These are phyloP conservation scores for Esox masquinongy DNA, from an alignment of 2,797 vertebrate genomes.

Conservation along the genomic window DNA sequence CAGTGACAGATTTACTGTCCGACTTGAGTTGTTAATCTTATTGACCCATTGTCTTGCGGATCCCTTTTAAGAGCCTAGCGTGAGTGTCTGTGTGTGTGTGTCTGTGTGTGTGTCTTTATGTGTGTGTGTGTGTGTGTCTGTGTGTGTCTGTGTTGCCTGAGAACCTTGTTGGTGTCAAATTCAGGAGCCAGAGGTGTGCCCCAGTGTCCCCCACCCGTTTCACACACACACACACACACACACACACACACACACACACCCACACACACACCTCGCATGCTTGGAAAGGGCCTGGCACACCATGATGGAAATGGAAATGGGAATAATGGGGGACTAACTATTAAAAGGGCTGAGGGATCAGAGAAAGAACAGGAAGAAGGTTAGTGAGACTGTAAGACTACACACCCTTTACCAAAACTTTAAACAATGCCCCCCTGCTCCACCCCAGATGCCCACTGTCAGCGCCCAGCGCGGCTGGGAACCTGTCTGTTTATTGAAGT, in stretches of 20 bases:
- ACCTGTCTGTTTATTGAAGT: conserved; percentile 8
- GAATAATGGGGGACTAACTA: conserved; percentile 49
- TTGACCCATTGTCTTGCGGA: conserved; percentile 5
- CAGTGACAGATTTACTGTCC: background rate
- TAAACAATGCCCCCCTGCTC: conserved; percentile 32
- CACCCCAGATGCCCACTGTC: conserved; percentile 19
- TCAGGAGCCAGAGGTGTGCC: conserved; percentile 31
- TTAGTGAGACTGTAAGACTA: conserved; percentile 60
- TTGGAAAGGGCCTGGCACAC: conserved; percentile 55
- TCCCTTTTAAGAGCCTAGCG: background rate
- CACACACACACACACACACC: conserved; percentile 27
- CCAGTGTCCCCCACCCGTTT: conserved; percentile 13
- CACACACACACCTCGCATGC: conserved; percentile 29
- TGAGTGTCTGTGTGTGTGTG: background rate
- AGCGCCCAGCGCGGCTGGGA: conserved; percentile 5
- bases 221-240: background rate
- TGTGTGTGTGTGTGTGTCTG: too few relatives aligned
- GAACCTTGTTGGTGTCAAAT: conserved; percentile 23
- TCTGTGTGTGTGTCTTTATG: too few relatives aligned
- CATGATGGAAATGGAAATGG: conserved; percentile 26
- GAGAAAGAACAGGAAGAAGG: conserved; percentile 70
- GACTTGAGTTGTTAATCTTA: background rate
- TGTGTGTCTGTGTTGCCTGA: conserved; percentile 15
- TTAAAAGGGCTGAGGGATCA: conserved; percentile 57
- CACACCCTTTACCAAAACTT: conserved; percentile 53